Percentiles rank a stretch among this genome's conserved stretches.
Conservation (phyloP, 2,888 invertebrate genomes). For the Sarcophaga caerulescens region DNA sequence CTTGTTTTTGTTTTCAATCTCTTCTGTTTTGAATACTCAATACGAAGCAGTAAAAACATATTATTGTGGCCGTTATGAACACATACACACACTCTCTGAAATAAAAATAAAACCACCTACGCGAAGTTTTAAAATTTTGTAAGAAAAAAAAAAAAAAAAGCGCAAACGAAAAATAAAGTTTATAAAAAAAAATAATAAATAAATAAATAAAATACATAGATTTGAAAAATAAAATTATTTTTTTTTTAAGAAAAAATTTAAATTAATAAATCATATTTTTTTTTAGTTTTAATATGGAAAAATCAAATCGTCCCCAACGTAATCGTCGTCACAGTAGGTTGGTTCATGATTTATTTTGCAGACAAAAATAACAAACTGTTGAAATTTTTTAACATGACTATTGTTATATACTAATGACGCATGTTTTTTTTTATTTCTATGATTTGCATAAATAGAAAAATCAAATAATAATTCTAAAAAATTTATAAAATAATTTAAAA, state of each 20-base stretch:
- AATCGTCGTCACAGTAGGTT: conserved; percentile 88
- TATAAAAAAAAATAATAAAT: background rate
- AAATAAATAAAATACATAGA: background rate
- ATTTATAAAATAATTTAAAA: background rate
- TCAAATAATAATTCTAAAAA: background rate
- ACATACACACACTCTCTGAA: conserved; percentile 5
- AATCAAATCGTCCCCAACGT: conserved; percentile 83
- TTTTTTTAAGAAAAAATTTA: conserved; percentile 6
- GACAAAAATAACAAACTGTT: conserved; percentile 19
- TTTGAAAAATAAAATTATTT: conserved; percentile 33
- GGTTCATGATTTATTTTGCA: conserved; percentile 74
- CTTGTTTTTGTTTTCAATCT: conserved; percentile 29
- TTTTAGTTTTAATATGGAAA: conserved; percentile 69
- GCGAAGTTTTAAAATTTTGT: conserved; percentile 61
- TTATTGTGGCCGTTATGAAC: conserved; percentile 36
- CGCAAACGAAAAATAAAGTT: background rate
- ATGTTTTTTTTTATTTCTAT: conserved; percentile 3
- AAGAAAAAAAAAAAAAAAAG: conserved; percentile 25
- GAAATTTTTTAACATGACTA: conserved; percentile 27
- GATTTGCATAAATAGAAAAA: background rate
- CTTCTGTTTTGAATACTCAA: conserved; percentile 23
- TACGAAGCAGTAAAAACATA: background rate
- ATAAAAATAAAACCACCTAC: conserved; percentile 64
- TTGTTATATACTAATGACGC: conserved; percentile 1
- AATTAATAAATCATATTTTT: conserved; percentile 22